These are phyloP conservation scores for Netelia melanura DNA, from an alignment of 2,888 invertebrate species.

Conservation along the genomic window DNA sequence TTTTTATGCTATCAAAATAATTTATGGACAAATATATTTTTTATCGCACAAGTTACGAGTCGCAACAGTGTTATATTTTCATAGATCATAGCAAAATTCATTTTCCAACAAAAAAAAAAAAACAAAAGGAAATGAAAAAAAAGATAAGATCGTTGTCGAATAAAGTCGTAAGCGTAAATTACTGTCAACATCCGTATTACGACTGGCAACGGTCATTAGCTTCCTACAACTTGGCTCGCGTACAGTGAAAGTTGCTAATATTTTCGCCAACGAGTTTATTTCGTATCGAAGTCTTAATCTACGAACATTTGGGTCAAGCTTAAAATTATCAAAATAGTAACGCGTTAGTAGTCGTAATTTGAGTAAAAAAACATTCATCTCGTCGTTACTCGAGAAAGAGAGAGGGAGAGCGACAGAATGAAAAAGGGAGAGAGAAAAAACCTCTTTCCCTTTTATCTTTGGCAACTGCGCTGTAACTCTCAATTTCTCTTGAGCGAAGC, in stretches of 20 bases:
- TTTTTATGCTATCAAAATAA: too few species aligned
- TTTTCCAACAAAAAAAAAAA: too few species aligned
- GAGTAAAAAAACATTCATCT: background rate
- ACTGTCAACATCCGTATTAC: too few species aligned
- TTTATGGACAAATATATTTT: too few species aligned
- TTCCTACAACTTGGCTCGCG: background rate
- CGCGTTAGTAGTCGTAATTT: background rate
- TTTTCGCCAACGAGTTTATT: conserved; percentile 1
- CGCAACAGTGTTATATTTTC: too few species aligned
- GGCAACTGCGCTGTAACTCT: conserved; percentile 51
- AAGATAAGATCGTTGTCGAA: too few species aligned
- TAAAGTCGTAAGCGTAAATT: too few species aligned
- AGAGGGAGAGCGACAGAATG: background rate
- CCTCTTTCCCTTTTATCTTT: conserved; percentile 47
- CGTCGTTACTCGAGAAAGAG: background rate
- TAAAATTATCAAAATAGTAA: background rate
- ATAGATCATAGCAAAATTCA: too few species aligned
- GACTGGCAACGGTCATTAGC: too few species aligned
- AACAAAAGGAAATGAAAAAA: too few species aligned
- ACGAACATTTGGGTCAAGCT: conserved; percentile 1
- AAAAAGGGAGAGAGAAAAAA: background rate
- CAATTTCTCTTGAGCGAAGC: conserved; percentile 60
- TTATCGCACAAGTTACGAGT: too few species aligned
- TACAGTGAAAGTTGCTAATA: conserved; percentile 1
- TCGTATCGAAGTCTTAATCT: background rate